These are phyloP conservation scores for Tinamus major DNA, from an alignment of 2,797 vertebrate species.

Conservation along the genomic window DNA sequence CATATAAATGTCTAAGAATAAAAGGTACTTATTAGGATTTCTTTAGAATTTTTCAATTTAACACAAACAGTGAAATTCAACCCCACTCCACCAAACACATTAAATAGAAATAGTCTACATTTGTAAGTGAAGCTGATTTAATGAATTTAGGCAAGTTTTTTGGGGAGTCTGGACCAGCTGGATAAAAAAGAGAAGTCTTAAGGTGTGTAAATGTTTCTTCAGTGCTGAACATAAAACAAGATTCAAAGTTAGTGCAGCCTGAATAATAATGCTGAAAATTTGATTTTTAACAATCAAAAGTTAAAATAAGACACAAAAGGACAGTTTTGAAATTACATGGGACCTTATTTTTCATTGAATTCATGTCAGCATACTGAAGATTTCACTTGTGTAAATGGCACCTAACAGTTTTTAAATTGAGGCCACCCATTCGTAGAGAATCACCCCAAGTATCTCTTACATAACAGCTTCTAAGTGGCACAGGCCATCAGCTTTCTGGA, in stretches of 20 bases:
- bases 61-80: background rate
- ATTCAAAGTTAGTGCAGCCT: background rate
- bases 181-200: background rate
- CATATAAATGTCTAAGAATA: background rate
- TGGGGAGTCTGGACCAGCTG: background rate
- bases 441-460: conserved; percentile 69
- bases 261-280: background rate
- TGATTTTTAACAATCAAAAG: background rate
- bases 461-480: conserved; percentile 79
- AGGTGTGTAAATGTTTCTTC: background rate
- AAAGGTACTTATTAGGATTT: background rate
- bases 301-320: background rate
- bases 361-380: background rate
- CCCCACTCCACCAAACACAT: background rate
- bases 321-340: background rate
- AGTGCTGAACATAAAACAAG: background rate
- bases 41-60: background rate
- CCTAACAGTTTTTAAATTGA: background rate
- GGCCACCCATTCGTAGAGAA: background rate
- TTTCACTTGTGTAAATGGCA: background rate
- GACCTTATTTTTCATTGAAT: background rate
- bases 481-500: conserved; percentile 74
- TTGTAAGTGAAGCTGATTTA: background rate
- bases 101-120: background rate
- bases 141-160: background rate